Evolutionary conservation across 2,797 vertebrate genomes (phyloP).

Genomic region (Serranus cabrilla): DNA sequence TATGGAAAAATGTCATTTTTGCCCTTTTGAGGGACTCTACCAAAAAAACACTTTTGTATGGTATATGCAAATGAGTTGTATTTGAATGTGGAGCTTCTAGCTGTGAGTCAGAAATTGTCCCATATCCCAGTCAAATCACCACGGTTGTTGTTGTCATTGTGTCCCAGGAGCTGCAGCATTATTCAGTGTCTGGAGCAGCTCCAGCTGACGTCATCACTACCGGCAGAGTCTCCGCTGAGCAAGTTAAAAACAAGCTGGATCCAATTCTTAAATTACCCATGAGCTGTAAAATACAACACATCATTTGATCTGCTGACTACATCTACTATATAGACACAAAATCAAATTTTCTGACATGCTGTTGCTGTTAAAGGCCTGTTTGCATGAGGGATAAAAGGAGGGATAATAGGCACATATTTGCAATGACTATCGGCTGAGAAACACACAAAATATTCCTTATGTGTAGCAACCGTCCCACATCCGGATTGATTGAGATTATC

Average conservation of each 20-base stretch:
- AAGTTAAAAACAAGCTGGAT: too few species aligned
- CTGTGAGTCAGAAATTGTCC: slow-evolving; percentile 35
- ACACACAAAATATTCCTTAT: too few species aligned
- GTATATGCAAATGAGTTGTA: slow-evolving; percentile 10
- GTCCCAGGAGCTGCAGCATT: slow-evolving; percentile 38
- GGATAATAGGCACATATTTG: neutral
- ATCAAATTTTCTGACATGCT: too few species aligned
- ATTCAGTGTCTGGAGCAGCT: slow-evolving; percentile 35
- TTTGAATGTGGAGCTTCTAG: slow-evolving; percentile 26
- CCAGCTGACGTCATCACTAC: slow-evolving; percentile 13
- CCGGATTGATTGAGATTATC: too few species aligned
- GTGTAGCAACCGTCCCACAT: too few species aligned
- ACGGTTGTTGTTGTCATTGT: slow-evolving; percentile 4
- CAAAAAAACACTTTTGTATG: neutral
- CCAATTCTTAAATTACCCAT: too few species aligned
- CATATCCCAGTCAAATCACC: slow-evolving; percentile 37
- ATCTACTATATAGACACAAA: too few species aligned
- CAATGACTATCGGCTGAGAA: neutral
- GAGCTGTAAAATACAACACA: too few species aligned
- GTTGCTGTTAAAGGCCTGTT: neutral
- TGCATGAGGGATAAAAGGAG: neutral
- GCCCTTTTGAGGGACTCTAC: neutral
- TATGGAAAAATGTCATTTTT: slow-evolving; percentile 3
- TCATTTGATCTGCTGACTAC: too few species aligned
- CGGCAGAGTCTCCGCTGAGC: slow-evolving; percentile 30